A percentile compares a stretch with the other conserved stretches of the same genome.
Conservation (phyloP, 2,113 vertebrate genomes). For the Sander lucioperca region DNA sequence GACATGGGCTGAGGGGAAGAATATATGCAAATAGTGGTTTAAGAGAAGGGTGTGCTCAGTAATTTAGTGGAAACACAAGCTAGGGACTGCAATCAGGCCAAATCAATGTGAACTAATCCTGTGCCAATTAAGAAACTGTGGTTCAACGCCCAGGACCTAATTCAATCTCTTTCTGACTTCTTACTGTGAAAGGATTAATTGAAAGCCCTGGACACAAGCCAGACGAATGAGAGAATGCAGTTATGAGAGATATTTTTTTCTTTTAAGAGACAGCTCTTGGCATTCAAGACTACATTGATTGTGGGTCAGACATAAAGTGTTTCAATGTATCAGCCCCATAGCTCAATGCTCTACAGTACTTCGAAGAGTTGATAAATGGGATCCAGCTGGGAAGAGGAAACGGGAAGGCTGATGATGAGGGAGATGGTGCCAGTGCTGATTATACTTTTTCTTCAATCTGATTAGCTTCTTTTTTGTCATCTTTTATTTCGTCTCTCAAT, state of each 20-base stretch:
- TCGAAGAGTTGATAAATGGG: conserved; percentile 40
- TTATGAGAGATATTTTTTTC: conserved; percentile 43
- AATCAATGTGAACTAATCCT: conserved; percentile 80
- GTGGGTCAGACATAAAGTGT: conserved; percentile 33
- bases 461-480: conserved; percentile 35
- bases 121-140: conserved; percentile 71
- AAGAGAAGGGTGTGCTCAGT: conserved; percentile 49
- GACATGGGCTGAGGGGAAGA: conserved; percentile 32
- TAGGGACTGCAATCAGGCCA: conserved; percentile 68
- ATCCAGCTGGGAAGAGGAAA: conserved; percentile 24
- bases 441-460: conserved; percentile 24
- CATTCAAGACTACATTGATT: conserved; percentile 47
- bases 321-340: conserved; percentile 15
- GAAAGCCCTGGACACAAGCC: conserved; percentile 54
- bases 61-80: conserved; percentile 71
- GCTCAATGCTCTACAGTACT: conserved; percentile 26
- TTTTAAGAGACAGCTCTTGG: conserved; percentile 36
- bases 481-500: not conserved
- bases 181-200: conserved; percentile 68
- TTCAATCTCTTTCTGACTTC: conserved; percentile 66
- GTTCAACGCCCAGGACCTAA: conserved; percentile 63
- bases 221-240: conserved; percentile 38
- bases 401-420: conserved; percentile 17
- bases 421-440: conserved; percentile 20
- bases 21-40: conserved; percentile 49